Conservation (phyloP, 2,797 vertebrate species). For the Galagoides demidoff region DNA sequence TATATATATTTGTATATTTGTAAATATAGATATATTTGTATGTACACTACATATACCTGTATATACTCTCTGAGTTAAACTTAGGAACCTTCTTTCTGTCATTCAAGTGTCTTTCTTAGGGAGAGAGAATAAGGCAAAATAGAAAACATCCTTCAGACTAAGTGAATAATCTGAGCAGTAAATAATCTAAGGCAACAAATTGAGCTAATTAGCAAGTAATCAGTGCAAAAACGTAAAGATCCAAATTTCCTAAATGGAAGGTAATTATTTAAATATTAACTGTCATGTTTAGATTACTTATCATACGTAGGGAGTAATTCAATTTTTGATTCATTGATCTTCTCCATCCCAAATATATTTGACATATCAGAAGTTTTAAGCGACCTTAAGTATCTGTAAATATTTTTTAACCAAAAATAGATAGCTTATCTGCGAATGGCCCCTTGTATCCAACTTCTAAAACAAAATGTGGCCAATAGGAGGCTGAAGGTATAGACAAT, state of each 20-base stretch:
- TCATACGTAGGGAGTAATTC: neutral
- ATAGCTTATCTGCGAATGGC: neutral
- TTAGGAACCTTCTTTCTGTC: neutral
- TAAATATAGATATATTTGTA: too few species aligned
- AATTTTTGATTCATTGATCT: constrained; percentile 2
- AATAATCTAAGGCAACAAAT: neutral
- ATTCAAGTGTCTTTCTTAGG: neutral
- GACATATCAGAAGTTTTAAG: neutral
- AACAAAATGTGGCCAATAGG: neutral
- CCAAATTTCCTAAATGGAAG: neutral
- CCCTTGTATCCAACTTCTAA: neutral
- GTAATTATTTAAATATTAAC: constrained; percentile 1
- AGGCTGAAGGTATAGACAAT: neutral
- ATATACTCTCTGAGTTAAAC: neutral
- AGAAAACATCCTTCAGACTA: neutral
- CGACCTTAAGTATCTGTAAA: neutral
- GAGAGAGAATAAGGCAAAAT: neutral
- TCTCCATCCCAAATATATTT: constrained; percentile 24
- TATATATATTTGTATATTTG: too few species aligned
- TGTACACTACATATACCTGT: too few species aligned
- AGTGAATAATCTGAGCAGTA: neutral
- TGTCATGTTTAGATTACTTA: neutral
- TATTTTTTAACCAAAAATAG: neutral
- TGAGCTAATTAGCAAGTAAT: neutral
- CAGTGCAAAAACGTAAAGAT: neutral